Percentiles rank a stretch among this genome's conserved stretches.
Conservation (phyloP, 2,888 invertebrate genomes). For the Drosophila maculinotata region DNA sequence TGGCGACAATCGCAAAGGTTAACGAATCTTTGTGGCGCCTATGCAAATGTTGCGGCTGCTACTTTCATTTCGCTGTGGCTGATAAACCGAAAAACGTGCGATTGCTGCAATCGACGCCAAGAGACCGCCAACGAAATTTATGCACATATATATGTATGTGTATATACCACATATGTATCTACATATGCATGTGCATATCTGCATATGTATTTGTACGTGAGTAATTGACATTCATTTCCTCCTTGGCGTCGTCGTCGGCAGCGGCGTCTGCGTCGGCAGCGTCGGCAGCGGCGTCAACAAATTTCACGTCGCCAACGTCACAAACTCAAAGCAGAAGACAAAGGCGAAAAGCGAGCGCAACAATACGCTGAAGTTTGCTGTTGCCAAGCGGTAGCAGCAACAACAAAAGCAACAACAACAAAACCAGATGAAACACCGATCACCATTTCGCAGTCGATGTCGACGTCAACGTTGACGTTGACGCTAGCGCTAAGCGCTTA, state of each 20-base stretch:
- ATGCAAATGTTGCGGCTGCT: slow-evolving; percentile 62
- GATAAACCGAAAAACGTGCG: slow-evolving; percentile 52
- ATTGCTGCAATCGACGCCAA: slow-evolving; percentile 52
- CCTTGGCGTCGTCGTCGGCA: slow-evolving; percentile 51
- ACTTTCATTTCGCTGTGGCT: slow-evolving; percentile 54
- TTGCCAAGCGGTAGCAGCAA: slow-evolving; percentile 54
- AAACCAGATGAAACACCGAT: slow-evolving; percentile 29
- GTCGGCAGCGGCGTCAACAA: slow-evolving; percentile 27
- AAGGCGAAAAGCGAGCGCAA: slow-evolving; percentile 19
- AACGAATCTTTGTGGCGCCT: slow-evolving; percentile 65
- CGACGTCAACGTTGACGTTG: too few relatives aligned
- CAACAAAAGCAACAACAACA: slow-evolving; percentile 1
- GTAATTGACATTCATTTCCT: slow-evolving; percentile 72
- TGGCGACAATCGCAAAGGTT: slow-evolving; percentile 55
- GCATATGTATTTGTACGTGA: slow-evolving; percentile 48
- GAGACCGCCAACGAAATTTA: slow-evolving; percentile 13
- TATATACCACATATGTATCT: too few relatives aligned
- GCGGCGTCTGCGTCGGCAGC: slow-evolving; percentile 44
- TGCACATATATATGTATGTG: slow-evolving; percentile 21
- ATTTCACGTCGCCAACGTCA: slow-evolving; percentile 40
- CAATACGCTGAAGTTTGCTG: slow-evolving; percentile 39
- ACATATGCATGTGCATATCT: slow-evolving; percentile 5
- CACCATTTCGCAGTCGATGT: slow-evolving; percentile 23
- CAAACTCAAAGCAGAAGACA: slow-evolving; percentile 23
- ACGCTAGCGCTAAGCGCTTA: slow-evolving; percentile 29